Evolutionary conservation across 2,888 invertebrate genomes (phyloP), one percentile per base, ranked within the genome.

Genomic region (Brenthis daphne): DNA sequence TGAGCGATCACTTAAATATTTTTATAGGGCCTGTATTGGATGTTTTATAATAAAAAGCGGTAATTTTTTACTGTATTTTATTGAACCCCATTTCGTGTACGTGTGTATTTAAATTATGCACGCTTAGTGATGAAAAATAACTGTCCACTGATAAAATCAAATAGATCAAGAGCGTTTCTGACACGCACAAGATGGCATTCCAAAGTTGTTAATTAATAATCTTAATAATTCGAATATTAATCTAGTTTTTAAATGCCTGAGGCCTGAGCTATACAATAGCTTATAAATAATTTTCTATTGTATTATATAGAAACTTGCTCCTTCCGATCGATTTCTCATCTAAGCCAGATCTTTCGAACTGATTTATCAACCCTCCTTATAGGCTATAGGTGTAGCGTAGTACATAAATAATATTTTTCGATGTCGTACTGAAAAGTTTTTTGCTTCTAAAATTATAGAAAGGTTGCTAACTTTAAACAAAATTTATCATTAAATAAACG

Each of bases 101-200:
- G 56, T 57, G 37, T 11, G 24, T 60, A 48, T 50, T 50, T 48
- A n/a, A 60, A 60, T 50, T 47, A 58, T 58, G 24, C 24, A 58
- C 48, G 43, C 24, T 14, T 60, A 13, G 1, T 14, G 58, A 48
- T 60, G 60, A 60, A 60, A 60, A 29, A 29, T 16, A n/a, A 50
- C 48, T 50, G 33, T 60, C 33, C 29, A 29, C 60, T 50, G 60
- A 60, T 60, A 60, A 48, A 24, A 50, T 60, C 11, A 33, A 50
- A 50, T 29, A 29, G 50, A 60, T 48, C 29, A 24, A 60, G 29
- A 50, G 48, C 33, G 50, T 60, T 50, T 33, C 48, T n/a, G 48
- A 60, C 58, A 60, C 58, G 60, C 60, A 50, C 29, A 6, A 33
- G 33, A 50, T 33, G 12, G 50, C 60, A 60, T 60, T 33, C 24